Conservation (phyloP, 2,797 vertebrate species). For the Eulemur mongoz region DNA sequence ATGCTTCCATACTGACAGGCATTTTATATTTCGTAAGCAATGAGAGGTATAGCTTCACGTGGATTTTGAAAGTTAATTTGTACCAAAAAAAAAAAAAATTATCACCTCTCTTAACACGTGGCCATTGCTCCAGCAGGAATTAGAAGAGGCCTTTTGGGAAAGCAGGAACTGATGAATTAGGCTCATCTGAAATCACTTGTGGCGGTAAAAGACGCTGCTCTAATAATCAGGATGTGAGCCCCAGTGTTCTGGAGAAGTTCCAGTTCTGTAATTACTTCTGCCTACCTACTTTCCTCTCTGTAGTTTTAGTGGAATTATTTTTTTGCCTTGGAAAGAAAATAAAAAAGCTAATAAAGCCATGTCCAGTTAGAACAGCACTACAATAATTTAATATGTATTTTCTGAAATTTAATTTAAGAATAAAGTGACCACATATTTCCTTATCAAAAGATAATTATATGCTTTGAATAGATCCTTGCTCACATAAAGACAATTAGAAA, state of each 20-base stretch:
- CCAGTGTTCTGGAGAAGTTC: slow-evolving; percentile 2
- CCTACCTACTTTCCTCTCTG: background rate
- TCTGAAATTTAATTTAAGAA: background rate
- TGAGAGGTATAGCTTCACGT: background rate
- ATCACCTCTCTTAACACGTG: background rate
- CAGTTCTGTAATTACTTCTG: slow-evolving; percentile 42
- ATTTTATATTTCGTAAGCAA: background rate
- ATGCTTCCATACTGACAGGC: background rate
- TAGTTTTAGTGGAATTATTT: slow-evolving; percentile 38
- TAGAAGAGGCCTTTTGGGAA: background rate
- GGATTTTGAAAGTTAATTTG: background rate
- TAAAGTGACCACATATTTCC: background rate
- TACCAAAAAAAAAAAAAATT: background rate
- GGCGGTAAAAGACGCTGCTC: slow-evolving; percentile 4
- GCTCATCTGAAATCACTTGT: slow-evolving; percentile 11
- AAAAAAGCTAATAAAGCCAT: background rate
- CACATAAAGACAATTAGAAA: background rate
- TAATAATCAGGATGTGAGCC: slow-evolving; percentile 20
- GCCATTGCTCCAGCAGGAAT: background rate
- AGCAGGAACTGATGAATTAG: background rate
- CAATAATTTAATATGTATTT: background rate
- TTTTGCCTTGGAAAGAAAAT: slow-evolving; percentile 1
- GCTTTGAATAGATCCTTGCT: background rate
- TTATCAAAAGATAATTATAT: slow-evolving; percentile 27
- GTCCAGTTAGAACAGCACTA: background rate